Base-by-base conservation (phyloP, 2,113 vertebrate species). In the Nematolebias whitei region DNA sequence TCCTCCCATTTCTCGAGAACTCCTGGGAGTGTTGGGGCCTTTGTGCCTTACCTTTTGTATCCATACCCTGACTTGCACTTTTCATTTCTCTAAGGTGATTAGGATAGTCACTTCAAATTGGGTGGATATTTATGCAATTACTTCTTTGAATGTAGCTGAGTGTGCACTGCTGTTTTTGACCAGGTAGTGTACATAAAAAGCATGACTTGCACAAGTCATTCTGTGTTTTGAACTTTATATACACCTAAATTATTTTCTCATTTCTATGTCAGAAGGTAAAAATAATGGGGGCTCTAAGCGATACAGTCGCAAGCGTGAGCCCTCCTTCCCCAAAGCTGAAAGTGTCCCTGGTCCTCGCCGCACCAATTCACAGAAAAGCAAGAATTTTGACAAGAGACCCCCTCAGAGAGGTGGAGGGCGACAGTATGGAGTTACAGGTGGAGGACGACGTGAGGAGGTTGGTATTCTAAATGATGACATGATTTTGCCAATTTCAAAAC, bases 321-420 rank as follows among this genome's bases (percentile, higher is more conserved):
- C 94, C 88, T 86, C 94, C 40, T 95, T 93, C 86, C 94, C 96
- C 22, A 99, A 98, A 94, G 92, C 93, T 71, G 98, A 99, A 89
- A 95, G 90, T 89, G 95, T 95, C 87, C 87, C 90, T 52, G 93
- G 93, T 85, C 93, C 92, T 85, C 95, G 95, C 85, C 96, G 95
- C 93, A 93, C 96, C 95, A 93, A 87, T 95, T 91, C 97, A 97
- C 96, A 98, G 94, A 99, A 99, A 98, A 94, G 95, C 96, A 99
- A 99, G 94, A 94, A 93, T 97, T 99, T 98, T 95, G 97, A 99
- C 88, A 99, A 99, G 96, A 96, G 95, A 96, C 98, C 97, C 79
- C 94, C 95, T 59, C 95, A 98, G 78, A 96, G 95, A 91, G 95
- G 96, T 49, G 94, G 93, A 79, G 90, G 86, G 5, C 92, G 92